Evolutionary conservation across 2,888 invertebrate genomes (phyloP), one percentile per base, ranked within the genome.

Genomic region (Protophormia terraenovae): DNA sequence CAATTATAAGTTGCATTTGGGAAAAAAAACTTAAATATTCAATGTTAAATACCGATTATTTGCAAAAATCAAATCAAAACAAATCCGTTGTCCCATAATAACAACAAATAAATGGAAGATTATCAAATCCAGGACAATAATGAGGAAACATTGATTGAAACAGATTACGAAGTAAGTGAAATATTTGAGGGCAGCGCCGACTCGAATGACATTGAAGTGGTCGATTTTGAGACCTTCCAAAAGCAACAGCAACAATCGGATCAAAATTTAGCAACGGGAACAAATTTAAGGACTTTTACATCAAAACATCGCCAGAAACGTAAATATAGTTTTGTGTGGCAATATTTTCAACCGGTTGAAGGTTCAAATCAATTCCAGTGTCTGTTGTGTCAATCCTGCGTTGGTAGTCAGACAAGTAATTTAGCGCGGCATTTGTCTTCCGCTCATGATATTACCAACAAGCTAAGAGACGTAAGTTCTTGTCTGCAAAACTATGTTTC

Each of bases 291-390:
- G 16, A 50, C 10, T 27, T 19, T 12, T n/a, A 16, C 8, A 32
- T 27, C 19, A 6, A 60, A 41, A 41, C 29, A 75, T 50, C 38
- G 19, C 27, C 72, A 67, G 50, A 83, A 81, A 55, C 88, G 86
- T n/a, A 86, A 83, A 71, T 84, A 83, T 45, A 90, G 90, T 84
- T 90, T 88, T 71, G 89, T 90, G 4, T 90, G 89, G 89, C 81
- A 82, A 12, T 89, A 89, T 69, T 90, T 90, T 53, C 87, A 81
- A 1, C 80, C 87, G 8, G 82, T 90, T 22, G 87, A 81, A 19
- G 76, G 83, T 45, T 60, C 78, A 16, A 87, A 87, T 16, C 86
- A 86, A 1, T 88, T 84, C 38, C 86, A 89, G 66, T 90, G 90
- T 14, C 76, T 84, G 4, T 62, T 90, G n/a, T 90, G 90, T 67